These are phyloP conservation scores for Neotoma lepida DNA, from an alignment of 2,113 vertebrate genomes.

Conservation along the genomic window DNA sequence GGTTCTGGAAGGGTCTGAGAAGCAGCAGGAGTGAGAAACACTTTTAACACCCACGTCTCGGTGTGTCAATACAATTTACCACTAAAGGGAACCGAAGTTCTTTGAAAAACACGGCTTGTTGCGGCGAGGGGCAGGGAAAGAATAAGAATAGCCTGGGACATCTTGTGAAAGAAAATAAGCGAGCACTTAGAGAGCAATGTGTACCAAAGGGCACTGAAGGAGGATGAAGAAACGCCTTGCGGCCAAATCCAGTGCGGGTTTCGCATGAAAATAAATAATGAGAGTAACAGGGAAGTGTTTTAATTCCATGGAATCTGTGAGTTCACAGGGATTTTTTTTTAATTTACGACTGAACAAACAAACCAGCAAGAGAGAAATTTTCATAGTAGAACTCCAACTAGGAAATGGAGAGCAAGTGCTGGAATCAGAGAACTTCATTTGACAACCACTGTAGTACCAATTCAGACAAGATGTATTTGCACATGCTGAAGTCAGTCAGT, in stretches of 20 bases:
- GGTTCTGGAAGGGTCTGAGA: background rate
- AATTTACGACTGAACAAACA: background rate
- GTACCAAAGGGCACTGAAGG: background rate
- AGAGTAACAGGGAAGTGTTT: background rate
- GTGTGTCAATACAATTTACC: conserved; percentile 9
- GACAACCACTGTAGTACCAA: background rate
- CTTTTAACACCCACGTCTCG: background rate
- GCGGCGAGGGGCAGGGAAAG: background rate
- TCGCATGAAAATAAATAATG: background rate
- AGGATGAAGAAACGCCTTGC: background rate
- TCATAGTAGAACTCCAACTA: conserved; percentile 39
- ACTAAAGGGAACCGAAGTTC: conserved; percentile 1
- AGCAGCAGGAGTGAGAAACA: background rate
- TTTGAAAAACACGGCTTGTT: background rate
- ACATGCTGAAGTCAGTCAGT: background rate
- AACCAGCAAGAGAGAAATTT: background rate
- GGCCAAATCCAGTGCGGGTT: background rate
- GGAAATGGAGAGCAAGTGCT: background rate
- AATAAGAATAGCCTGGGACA: background rate
- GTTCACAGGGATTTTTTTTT: background rate
- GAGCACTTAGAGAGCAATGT: background rate
- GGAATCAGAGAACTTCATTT: background rate
- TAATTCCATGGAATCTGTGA: background rate
- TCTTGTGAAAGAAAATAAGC: conserved; percentile 1
- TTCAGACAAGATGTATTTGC: background rate